These are phyloP conservation scores for Tenthredo livida DNA, from an alignment of 2,888 invertebrate species.

Conservation along the genomic window DNA sequence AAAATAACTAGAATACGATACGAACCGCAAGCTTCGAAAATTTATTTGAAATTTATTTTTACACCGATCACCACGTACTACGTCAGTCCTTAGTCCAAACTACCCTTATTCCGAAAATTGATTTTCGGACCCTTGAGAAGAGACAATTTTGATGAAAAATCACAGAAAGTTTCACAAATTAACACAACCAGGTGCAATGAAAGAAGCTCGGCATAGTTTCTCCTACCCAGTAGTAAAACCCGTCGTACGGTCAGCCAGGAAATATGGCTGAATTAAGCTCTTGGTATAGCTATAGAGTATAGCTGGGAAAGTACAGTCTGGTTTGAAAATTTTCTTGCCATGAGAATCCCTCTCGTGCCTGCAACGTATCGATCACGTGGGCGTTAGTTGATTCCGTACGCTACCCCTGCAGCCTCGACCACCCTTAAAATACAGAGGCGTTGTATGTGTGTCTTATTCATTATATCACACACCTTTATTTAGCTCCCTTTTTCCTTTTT, in stretches of 20 bases:
- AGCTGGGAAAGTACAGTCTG: neutral
- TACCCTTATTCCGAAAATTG: neutral
- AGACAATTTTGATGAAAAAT: neutral
- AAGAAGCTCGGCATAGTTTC: neutral
- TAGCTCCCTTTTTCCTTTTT: neutral
- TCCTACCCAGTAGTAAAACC: conserved; percentile 7
- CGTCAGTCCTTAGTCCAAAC: neutral
- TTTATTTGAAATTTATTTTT: neutral
- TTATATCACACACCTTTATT: conserved; percentile 52
- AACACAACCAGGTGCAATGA: neutral
- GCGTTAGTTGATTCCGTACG: conserved; percentile 54
- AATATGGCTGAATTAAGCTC: neutral
- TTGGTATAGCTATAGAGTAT: neutral
- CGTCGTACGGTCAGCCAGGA: neutral
- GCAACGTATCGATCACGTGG: conserved; percentile 61
- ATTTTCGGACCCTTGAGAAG: neutral
- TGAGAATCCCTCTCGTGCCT: conserved; percentile 34
- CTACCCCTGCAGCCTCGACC: conserved; percentile 21
- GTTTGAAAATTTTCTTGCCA: conserved; percentile 22
- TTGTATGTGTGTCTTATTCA: conserved; percentile 53
- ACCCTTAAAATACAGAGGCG: conserved; percentile 45
- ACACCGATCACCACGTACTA: neutral
- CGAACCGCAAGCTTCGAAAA: neutral
- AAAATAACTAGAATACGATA: conserved; percentile 2
- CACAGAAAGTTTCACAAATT: neutral